Evolutionary conservation across 2,113 vertebrate genomes (phyloP), one percentile per base, ranked within the genome.

Genomic region (Trogon surrucura): DNA sequence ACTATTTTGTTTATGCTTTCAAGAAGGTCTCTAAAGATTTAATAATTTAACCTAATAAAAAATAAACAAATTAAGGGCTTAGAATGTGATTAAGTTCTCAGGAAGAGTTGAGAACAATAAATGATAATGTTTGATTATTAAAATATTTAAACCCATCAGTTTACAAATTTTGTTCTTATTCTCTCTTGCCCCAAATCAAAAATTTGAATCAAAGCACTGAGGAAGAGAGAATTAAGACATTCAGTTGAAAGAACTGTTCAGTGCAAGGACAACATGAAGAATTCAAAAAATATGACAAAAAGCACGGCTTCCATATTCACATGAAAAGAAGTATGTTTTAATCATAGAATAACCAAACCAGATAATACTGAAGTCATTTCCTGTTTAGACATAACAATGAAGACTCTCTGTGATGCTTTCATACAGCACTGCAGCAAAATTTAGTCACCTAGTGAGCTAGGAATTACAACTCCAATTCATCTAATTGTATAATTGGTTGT

Each of bases 21-120:
- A 95, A 95, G 65, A 38, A 88, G 21, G 62, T 96, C 53, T 97
- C 77, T 70, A 66, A 93, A 96, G 70, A 95, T 84, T 89, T 97
- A 91, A 87, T 92, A 88, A 91, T 91, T 94, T 93, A 81, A 19
- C 58, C 29, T 48, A 56, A 51, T 29, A 26, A 81, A 97, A 60
- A 80, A 73, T 18, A 48, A 69, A 25, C 45, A 38, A 73, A 78
- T 13, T 8, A 79, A 96, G 50, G 32, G 9, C 11, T 94, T 94
- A 38, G 38, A 54, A 86, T 22, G 21, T 29, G 48, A 73, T 44
- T 36, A 87, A 78, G 15, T 85, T 95, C 23, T 65, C 44, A 78
- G 38, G 41, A 74, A 88, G 38, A 88, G 38, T 79, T 94, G 79
- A 85, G 53, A 86, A 80, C 41, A 73, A 16, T 50, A 73, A 91